Evolutionary conservation across 2,113 vertebrate genomes (phyloP), one percentile per base, ranked within the genome.

Genomic region (Nipponia nippon): DNA sequence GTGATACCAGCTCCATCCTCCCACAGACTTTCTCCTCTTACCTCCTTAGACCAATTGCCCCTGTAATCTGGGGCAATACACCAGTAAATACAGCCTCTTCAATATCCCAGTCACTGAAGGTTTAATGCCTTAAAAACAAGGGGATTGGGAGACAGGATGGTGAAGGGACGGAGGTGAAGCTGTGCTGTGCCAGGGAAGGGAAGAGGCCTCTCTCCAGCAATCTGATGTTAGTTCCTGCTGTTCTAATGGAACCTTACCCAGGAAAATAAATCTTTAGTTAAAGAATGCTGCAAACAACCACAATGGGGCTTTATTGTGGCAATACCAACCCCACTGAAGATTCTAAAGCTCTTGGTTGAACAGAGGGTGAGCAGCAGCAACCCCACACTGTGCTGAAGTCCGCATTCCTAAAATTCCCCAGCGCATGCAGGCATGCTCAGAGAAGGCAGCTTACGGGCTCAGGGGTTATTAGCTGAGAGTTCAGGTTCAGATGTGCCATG

Each of bases 251-350:
- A 95, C 56, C 79, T 87, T 89, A 95, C 38, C 75, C 61, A 11
- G 83, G 58, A 94, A 97, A 95, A 97, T 84, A 97, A 96, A 97
- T 96, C 93, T 97, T 92, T 73, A 88, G 92, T 61, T 93, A 96
- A 96, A 95, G 78, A 96, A 95, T 25, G 81, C 72, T 83, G 89
- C 73, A 92, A 94, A 93, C 73, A 92, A 95, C 90, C 76, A 97
- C 93, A 97, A 85, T 16, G 42, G 49, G 58, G 79, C 78, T 97
- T 97, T 84, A 89, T 66, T 20, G 7, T 30, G 75, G 65, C 53
- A 50, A 80, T 70, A 58, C 34, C 47, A 80, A 72, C 49, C 4
- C 81, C 71, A 87, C 50, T 47, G 34, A 86, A 95, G 65, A 46
- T 89, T 94, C 71, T 93, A 91, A 95, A 95, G 83, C 50, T 88